These are phyloP conservation scores for Bothrops jararaca DNA, from an alignment of 2,113 vertebrate species.

Conservation along the genomic window DNA sequence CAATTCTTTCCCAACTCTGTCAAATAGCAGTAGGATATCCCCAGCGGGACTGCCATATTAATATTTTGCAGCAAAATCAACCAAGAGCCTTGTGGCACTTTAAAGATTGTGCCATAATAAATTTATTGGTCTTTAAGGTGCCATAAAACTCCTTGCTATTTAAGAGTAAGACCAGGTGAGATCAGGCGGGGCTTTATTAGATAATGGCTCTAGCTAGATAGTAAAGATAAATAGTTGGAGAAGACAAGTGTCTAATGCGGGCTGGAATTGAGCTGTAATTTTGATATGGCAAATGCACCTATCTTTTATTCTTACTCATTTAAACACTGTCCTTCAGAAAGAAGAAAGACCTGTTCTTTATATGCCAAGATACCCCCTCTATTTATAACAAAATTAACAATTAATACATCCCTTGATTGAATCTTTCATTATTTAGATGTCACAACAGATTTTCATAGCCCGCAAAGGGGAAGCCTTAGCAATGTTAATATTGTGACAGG, in stretches of 20 bases:
- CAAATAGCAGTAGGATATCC: background rate
- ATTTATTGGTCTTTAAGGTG: background rate
- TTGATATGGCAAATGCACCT: conserved; percentile 36
- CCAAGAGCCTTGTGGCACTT: background rate
- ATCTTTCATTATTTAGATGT: conserved; percentile 77
- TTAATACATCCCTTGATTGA: conserved; percentile 78
- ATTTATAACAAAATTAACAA: conserved; percentile 77
- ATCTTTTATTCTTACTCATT: conserved; percentile 58
- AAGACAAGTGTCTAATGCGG: conserved; percentile 3
- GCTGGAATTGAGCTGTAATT: conserved; percentile 36
- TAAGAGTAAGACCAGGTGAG: conserved; percentile 1
- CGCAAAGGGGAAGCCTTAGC: conserved; percentile 70
- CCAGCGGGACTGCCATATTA: background rate
- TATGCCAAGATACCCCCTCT: conserved; percentile 72
- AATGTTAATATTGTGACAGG: conserved; percentile 78
- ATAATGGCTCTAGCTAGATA: background rate
- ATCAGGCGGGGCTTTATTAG: background rate
- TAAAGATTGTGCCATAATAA: background rate
- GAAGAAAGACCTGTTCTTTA: conserved; percentile 50
- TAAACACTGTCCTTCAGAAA: conserved; percentile 60
- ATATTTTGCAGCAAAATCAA: background rate
- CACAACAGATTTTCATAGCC: conserved; percentile 71
- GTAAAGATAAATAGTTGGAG: background rate
- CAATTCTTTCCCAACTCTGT: background rate
- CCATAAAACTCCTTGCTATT: background rate